A percentile compares a stretch with the other conserved stretches of the same genome.
phyloP scores from a whole-genome alignment of 2,888 invertebrate species.

The Parapristionchus giblindavisi region DNA sequence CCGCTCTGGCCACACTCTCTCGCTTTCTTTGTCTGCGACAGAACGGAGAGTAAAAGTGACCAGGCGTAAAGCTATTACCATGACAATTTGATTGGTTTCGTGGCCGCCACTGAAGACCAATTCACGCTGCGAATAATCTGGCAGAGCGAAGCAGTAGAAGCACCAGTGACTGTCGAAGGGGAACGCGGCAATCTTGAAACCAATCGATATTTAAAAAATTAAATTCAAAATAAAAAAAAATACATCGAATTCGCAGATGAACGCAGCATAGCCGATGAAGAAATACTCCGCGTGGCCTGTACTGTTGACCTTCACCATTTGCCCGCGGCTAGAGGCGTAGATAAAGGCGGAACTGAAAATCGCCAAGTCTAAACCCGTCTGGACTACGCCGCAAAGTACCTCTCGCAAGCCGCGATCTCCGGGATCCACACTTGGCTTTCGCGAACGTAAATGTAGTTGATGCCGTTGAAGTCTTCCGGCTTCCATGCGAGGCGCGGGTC shows the following conservation, averaged over 20 bases:
- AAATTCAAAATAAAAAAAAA: not conserved
- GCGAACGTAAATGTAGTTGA: constrained; percentile 19
- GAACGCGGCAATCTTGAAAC: constrained; percentile 2
- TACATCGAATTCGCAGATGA: constrained; percentile 24
- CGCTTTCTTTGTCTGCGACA: too few species aligned
- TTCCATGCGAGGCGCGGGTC: constrained; percentile 21
- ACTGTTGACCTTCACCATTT: not conserved
- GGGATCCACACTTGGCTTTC: not conserved
- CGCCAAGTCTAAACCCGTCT: not conserved
- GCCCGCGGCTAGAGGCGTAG: not conserved
- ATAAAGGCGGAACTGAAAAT: not conserved
- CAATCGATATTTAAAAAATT: not conserved
- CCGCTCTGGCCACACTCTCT: too few species aligned
- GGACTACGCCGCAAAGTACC: not conserved
- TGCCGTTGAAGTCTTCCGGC: not conserved
- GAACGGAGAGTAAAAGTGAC: too few species aligned
- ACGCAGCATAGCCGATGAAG: constrained; percentile 2
- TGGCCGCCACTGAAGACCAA: not conserved
- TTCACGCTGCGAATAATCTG: not conserved
- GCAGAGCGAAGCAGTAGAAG: constrained; percentile 25
- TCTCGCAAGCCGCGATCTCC: constrained; percentile 10
- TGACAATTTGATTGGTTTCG: not conserved
- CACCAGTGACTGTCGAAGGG: constrained; percentile 31
- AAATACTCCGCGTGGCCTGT: not conserved
- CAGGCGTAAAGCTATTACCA: too few species aligned